Evolutionary conservation across 2,113 vertebrate genomes (phyloP).

Genomic region (Corythaixoides concolor): DNA sequence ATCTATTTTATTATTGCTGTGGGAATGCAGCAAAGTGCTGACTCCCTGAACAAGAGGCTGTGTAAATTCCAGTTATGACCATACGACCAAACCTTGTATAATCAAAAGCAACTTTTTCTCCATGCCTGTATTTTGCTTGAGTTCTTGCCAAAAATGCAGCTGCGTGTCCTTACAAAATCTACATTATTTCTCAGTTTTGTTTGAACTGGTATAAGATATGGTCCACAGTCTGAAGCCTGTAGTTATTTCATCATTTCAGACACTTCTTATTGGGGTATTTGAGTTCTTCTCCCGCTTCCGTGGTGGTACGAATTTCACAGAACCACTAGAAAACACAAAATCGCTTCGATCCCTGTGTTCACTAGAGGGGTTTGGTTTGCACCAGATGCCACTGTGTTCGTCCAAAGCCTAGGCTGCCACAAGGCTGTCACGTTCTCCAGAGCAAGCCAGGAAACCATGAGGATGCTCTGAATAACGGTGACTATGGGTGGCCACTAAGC

Average conservation of each 20-base stretch:
- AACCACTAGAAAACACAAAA: not conserved
- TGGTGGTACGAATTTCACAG: not conserved
- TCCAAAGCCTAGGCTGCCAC: not conserved
- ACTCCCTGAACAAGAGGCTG: not conserved
- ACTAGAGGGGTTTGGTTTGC: not conserved
- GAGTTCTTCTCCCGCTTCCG: not conserved
- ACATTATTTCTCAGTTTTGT: not conserved
- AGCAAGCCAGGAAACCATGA: not conserved
- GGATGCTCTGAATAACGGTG: not conserved
- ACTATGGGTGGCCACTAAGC: not conserved
- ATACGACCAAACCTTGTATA: not conserved
- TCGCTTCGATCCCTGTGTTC: not conserved
- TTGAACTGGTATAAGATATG: not conserved
- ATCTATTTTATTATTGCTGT: not conserved
- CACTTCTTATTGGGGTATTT: not conserved
- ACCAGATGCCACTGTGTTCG: not conserved
- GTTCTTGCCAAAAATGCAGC: conserved; percentile 2
- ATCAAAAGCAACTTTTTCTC: not conserved
- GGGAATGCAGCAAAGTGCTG: not conserved
- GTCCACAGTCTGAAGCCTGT: not conserved
- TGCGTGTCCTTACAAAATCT: not conserved
- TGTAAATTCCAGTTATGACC: not conserved
- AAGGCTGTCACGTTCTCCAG: not conserved
- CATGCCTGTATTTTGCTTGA: not conserved
- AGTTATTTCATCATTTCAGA: not conserved